Evolutionary conservation across 2,888 invertebrate genomes (phyloP), one percentile per base, ranked within the genome.

Genomic region (Stenodema calcarata): DNA sequence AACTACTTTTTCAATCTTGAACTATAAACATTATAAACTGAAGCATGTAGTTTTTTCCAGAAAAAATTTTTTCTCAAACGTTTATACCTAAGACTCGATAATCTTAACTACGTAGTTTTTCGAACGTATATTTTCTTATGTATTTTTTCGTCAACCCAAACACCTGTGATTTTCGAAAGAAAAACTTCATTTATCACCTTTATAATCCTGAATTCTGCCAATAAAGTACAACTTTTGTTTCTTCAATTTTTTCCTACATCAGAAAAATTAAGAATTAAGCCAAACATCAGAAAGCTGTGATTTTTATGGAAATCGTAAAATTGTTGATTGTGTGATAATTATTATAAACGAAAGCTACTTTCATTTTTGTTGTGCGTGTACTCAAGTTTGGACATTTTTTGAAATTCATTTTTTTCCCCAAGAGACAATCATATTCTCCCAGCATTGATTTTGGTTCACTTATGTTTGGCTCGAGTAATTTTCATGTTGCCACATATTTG

Each of bases 1-100:
- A 73, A 78, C 44, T 78, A 73, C 23, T 80, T 80, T 80, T 80
- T 50, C 80, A 30, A 80, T 80, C 23, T 50, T 78, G 18, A 27
- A 80, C n/a, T 47, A 30, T 1, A 27, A 16, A 23, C 47, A 78
- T 44, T 44, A 28, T 27, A 80, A 27, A 50, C 44, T 80, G 14
- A 18, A 47, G n/a, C 28, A 54, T 30, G 80, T 80, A 80, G 80
- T 30, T 28, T 44, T 80, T 41, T 50, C 7, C 7, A 4, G 7
- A 80, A 28, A 23, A 30, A 14, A 44, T 80, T 30, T 69, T 54
- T 27, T 80, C 35, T 80, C 35, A 47, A 54, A 80, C 41, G 35
- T 54, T 54, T 54, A 80, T 4, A 35, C n/a, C 2, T 80, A 80
- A 80, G 54, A 80, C 54, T 80, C 54, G 54, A 80, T 80, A 80